These are phyloP conservation scores for Leptinotarsa tumamoca DNA, from an alignment of 2,888 invertebrate species.

Conservation along the genomic window DNA sequence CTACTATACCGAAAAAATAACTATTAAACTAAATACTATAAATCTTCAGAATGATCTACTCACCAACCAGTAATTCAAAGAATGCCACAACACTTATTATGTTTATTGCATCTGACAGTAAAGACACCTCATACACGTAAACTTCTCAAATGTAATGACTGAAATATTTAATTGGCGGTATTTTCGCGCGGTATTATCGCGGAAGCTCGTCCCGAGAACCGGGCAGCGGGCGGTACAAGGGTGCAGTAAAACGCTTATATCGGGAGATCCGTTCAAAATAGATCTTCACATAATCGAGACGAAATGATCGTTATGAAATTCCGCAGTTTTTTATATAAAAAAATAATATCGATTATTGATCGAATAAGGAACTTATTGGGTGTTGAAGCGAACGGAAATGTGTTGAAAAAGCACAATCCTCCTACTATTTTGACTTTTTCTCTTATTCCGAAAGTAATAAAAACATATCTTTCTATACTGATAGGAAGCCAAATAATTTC, in stretches of 20 bases:
- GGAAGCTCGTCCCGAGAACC: conserved; percentile 3
- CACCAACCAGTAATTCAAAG: conserved; percentile 6
- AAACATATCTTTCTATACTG: conserved; percentile 18
- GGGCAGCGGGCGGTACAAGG: conserved; percentile 13
- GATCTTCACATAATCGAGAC: conserved; percentile 19
- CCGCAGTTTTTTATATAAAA: conserved; percentile 20
- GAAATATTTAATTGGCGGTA: conserved; percentile 8
- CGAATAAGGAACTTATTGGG: conserved; percentile 19
- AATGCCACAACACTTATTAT: conserved; percentile 1
- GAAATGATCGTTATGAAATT: conserved; percentile 18
- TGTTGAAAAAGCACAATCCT: conserved; percentile 5
- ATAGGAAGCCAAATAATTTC: conserved; percentile 16
- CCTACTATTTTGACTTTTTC: conserved; percentile 8
- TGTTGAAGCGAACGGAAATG: neutral
- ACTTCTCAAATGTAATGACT: conserved; percentile 4
- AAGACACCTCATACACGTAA: conserved; percentile 8
- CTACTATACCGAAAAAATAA: conserved; percentile 1
- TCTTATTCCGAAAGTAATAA: conserved; percentile 3
- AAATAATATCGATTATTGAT: conserved; percentile 7
- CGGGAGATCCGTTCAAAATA: conserved; percentile 18
- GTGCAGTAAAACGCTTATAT: conserved; percentile 23
- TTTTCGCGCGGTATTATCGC: neutral
- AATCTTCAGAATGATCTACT: conserved; percentile 6
- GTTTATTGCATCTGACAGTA: conserved; percentile 8
- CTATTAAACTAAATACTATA: conserved; percentile 8